Evolutionary conservation across 2,797 vertebrate genomes (phyloP).

Genomic region (Tapera naevia): DNA sequence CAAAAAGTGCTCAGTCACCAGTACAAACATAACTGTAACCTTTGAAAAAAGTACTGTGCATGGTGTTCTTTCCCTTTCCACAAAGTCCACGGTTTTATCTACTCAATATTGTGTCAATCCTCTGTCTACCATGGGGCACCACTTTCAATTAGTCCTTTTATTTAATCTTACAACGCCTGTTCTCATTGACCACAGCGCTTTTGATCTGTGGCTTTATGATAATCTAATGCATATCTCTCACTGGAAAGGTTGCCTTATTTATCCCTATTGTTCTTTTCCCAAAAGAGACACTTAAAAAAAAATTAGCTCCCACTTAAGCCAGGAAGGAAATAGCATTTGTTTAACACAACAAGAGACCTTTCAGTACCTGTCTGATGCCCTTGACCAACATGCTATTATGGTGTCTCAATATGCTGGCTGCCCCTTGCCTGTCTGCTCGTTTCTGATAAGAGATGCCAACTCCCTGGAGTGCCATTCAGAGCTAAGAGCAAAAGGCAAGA

Average conservation of each 20-base stretch:
- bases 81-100: conserved; percentile 29
- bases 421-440: conserved; percentile 75
- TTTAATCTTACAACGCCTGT: conserved; percentile 65
- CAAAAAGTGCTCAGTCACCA: not conserved
- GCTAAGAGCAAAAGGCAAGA: conserved; percentile 62
- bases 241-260: conserved; percentile 68
- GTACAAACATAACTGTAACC: conserved; percentile 25
- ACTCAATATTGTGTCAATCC: conserved; percentile 53
- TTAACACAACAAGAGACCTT: conserved; percentile 76
- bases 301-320: conserved; percentile 64
- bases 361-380: conserved; percentile 79
- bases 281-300: conserved; percentile 71
- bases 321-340: conserved; percentile 81
- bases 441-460: conserved; percentile 79
- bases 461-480: conserved; percentile 74
- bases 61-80: conserved; percentile 38
- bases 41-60: not conserved
- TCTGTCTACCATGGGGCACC: conserved; percentile 38
- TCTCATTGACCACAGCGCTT: conserved; percentile 73
- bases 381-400: conserved; percentile 70
- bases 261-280: conserved; percentile 74
- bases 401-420: conserved; percentile 76
- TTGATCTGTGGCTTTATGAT: conserved; percentile 77
- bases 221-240: conserved; percentile 74
- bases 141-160: conserved; percentile 77